Conservation (phyloP, 2,797 vertebrate species). For the Siniperca obscura region DNA sequence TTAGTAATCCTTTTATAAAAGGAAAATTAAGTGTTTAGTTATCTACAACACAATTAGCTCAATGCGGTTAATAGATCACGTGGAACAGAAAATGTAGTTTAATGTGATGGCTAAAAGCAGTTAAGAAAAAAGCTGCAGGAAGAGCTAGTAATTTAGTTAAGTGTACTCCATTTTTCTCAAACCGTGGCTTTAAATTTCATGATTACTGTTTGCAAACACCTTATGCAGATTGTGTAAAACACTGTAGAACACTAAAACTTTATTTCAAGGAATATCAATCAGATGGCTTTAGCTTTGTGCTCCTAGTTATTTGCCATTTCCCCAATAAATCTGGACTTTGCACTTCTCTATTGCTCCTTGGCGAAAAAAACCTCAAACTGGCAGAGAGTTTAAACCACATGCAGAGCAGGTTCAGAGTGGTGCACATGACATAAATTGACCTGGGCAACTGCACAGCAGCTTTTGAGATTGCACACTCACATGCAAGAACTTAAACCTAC, state of each 20-base stretch:
- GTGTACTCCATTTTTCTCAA: background rate
- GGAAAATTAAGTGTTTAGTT: slow-evolving; percentile 3
- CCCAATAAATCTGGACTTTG: slow-evolving; percentile 25
- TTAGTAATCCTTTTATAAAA: background rate
- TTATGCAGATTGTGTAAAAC: slow-evolving; percentile 7
- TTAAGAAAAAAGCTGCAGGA: background rate
- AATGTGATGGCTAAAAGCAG: slow-evolving; percentile 4
- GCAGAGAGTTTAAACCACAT: slow-evolving; percentile 32
- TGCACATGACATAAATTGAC: background rate
- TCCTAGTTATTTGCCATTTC: background rate
- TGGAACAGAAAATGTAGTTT: slow-evolving; percentile 37
- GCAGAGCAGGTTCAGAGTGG: slow-evolving; percentile 31
- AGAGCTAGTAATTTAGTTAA: background rate
- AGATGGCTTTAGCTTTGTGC: slow-evolving; percentile 10
- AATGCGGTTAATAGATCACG: slow-evolving; percentile 32
- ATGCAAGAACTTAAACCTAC: slow-evolving; percentile 80
- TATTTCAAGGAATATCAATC: background rate
- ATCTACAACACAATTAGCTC: slow-evolving; percentile 1
- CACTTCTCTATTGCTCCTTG: background rate
- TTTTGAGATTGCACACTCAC: background rate
- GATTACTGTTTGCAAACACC: background rate
- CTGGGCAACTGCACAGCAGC: background rate
- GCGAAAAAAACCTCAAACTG: background rate
- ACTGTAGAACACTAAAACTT: background rate
- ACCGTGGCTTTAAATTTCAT: background rate